These are phyloP conservation scores for Oscheius onirici DNA, from an alignment of 2,888 invertebrate genomes.

Conservation along the genomic window DNA sequence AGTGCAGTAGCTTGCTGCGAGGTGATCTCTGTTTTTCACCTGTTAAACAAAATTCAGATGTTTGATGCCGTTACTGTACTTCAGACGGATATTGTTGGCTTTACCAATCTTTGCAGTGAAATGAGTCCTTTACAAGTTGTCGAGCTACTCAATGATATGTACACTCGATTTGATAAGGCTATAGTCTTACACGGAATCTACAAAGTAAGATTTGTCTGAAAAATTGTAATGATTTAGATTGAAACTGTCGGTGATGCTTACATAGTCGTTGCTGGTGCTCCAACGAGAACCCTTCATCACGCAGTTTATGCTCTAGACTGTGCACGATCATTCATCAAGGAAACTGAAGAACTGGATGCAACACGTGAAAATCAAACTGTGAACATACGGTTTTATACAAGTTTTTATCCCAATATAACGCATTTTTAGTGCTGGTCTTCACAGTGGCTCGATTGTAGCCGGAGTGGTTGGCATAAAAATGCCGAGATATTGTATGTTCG, in stretches of 20 bases:
- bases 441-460: slow-evolving; percentile 90
- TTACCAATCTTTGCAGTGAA: slow-evolving; percentile 94
- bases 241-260: slow-evolving; percentile 98
- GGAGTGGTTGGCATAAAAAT: slow-evolving; percentile 93
- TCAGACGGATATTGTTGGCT: slow-evolving; percentile 96
- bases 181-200: slow-evolving; percentile 92
- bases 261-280: slow-evolving; percentile 96
- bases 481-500: slow-evolving; percentile 85
- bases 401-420: neutral
- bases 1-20: slow-evolving; percentile 95
- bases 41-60: slow-evolving; percentile 78
- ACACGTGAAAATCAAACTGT: slow-evolving; percentile 14
- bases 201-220: slow-evolving; percentile 79
- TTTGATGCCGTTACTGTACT: slow-evolving; percentile 94
- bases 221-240: slow-evolving; percentile 77
- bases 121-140: slow-evolving; percentile 93
- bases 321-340: slow-evolving; percentile 48
- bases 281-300: slow-evolving; percentile 87
- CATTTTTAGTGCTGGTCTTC: slow-evolving; percentile 78
- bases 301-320: slow-evolving; percentile 78
- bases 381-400: slow-evolving; percentile 27
- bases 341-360: slow-evolving; percentile 13
- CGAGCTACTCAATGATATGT: slow-evolving; percentile 77
- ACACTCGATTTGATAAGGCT: slow-evolving; percentile 82
- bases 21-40: too few relatives aligned